phyloP scores from a whole-genome alignment of 2,797 vertebrate genomes.

The Tarsius wallacei region DNA sequence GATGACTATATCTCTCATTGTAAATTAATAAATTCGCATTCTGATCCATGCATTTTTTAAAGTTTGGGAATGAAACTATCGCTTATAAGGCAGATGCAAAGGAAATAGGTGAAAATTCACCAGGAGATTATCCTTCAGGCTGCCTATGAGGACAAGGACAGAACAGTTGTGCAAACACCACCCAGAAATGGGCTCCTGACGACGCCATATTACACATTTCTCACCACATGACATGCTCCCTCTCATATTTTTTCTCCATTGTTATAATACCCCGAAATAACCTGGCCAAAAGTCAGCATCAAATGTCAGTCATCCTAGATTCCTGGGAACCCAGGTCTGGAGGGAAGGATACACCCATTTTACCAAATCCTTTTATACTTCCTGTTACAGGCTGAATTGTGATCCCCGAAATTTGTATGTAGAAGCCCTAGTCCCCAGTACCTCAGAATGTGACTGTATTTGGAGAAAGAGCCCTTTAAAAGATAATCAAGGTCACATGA shows the following conservation, averaged over 20 bases:
- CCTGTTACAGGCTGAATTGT: neutral
- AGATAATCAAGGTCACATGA: neutral
- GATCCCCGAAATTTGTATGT: neutral
- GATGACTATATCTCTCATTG: conserved; percentile 60
- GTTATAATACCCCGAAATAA: conserved; percentile 47
- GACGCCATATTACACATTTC: conserved; percentile 71
- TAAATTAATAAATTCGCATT: conserved; percentile 74
- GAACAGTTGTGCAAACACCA: conserved; percentile 74
- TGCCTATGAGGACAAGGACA: conserved; percentile 67
- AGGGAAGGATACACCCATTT: neutral
- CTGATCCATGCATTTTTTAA: conserved; percentile 31
- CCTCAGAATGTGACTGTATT: conserved; percentile 6
- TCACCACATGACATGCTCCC: neutral
- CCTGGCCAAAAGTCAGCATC: conserved; percentile 44
- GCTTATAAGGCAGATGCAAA: conserved; percentile 64
- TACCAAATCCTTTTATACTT: neutral
- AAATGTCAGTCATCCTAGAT: conserved; percentile 54
- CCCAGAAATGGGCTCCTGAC: conserved; percentile 60
- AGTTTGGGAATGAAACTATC: conserved; percentile 63
- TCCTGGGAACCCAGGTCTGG: conserved; percentile 3
- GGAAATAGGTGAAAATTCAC: conserved; percentile 82
- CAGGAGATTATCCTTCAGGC: conserved; percentile 78
- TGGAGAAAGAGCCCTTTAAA: neutral
- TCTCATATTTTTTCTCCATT: conserved; percentile 57
- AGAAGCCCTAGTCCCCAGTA: neutral